Evolutionary conservation across 2,888 invertebrate genomes (phyloP).

Genomic region (Aleiodes alternator): DNA sequence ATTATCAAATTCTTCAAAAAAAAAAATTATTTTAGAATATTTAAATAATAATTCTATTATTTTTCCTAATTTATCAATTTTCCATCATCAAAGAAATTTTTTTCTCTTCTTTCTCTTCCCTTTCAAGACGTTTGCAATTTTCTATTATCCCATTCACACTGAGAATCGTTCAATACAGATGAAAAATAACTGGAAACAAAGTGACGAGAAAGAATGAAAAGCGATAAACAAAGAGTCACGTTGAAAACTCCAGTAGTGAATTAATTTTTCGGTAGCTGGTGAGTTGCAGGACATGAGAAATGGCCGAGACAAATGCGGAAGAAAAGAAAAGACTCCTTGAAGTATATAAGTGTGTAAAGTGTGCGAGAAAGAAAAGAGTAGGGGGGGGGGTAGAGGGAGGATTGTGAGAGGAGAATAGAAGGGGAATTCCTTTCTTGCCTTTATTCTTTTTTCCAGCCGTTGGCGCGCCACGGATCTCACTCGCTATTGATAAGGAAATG

Average conservation of each 20-base stretch:
- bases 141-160: constrained; percentile 1
- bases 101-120: too few species aligned
- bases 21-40: too few species aligned
- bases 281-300: constrained; percentile 30
- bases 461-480: constrained; percentile 31
- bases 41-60: too few species aligned
- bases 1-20: too few species aligned
- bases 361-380: constrained; percentile 23
- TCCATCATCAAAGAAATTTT: too few species aligned
- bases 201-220: constrained; percentile 37
- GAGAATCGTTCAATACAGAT: background rate
- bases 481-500: constrained; percentile 63
- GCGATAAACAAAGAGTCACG: constrained; percentile 37
- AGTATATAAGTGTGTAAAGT: constrained; percentile 12
- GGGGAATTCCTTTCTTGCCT: constrained; percentile 26
- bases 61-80: too few species aligned
- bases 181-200: constrained; percentile 20
- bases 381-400: constrained; percentile 14
- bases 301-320: constrained; percentile 38
- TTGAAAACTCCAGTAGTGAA: constrained; percentile 35
- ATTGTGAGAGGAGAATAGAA: constrained; percentile 7
- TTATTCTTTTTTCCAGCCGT: constrained; percentile 31
- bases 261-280: constrained; percentile 34
- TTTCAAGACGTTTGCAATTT: background rate
- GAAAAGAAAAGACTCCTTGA: constrained; percentile 35